Evolutionary conservation across 2,113 vertebrate species (phyloP), one percentile per base, ranked within the genome.

Genomic region (Phrynosoma blainvillii): DNA sequence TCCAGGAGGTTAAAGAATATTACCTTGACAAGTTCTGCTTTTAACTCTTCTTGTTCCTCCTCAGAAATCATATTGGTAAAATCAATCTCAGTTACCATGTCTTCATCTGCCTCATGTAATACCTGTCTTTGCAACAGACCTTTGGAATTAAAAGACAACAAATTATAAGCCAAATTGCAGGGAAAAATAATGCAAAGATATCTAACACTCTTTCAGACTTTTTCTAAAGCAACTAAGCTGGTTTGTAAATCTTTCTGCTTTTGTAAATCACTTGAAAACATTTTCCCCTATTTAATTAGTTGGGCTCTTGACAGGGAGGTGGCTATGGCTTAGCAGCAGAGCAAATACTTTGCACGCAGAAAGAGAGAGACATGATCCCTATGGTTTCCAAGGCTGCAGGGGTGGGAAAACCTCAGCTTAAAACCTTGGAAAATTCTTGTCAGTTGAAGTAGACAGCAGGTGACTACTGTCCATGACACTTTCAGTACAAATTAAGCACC

Each of bases 21-120:
- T 97, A 99, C 98, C 97, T 98, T 99, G 77, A 92, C 90, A 86
- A 99, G 94, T 84, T 99, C 98, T 86, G 90, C 96, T 87, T 97
- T 97, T 80, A 99, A 96, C 92, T 99, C 98, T 91, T 99, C 98
- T 92, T 97, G 97, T 94, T 99, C 98, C 94, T 98, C 98, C 84
- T 99, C 98, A 3, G 98, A 98, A 93, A 99, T 93, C 86, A 93
- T 93, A 94, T 80, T 96, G 92, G 92, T 95, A 90, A 98, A 97
- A 93, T 98, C 97, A 91, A 98, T 96, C 40, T 98, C 97, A 79
- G 98, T 96, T 90, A 95, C 96, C 11, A 96, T 79, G 16, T 98
- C 97, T 94, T 99, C 98, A 87, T 98, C 98, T 79, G 95, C 94
- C 96, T 98, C 98, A 65, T 96, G 96, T 25, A 98, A 86, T 0